These are phyloP conservation scores for Lynx canadensis DNA, from an alignment of 2,113 vertebrate genomes.

Conservation along the genomic window DNA sequence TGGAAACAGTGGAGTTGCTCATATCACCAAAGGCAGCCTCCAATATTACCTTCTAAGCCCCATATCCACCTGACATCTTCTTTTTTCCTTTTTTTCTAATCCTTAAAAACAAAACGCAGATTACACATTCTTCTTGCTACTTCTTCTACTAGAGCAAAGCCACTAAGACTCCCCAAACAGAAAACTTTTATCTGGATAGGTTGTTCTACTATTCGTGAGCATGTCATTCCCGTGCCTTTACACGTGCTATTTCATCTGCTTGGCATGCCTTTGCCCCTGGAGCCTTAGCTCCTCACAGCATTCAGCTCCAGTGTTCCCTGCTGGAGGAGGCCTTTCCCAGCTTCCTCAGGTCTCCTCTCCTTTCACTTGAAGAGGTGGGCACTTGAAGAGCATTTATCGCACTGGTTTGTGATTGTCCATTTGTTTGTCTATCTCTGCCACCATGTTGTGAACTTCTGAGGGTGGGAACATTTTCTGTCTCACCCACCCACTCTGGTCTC, in stretches of 20 bases:
- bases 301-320: background rate
- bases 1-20: background rate
- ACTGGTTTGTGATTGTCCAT: background rate
- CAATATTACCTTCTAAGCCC: background rate
- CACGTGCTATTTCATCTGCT: background rate
- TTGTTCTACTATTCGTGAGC: background rate
- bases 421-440: background rate
- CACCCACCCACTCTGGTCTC: background rate
- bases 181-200: background rate
- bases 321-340: background rate
- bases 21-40: background rate
- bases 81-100: slow-evolving; percentile 10
- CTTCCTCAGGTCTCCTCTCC: background rate
- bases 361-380: background rate
- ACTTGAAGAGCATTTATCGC: background rate
- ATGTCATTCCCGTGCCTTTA: background rate
- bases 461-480: background rate
- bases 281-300: background rate
- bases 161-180: background rate
- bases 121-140: background rate
- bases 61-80: background rate
- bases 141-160: background rate
- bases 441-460: background rate
- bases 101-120: slow-evolving; percentile 22
- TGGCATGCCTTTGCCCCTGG: background rate